These are phyloP conservation scores for Sula dactylatra DNA, from an alignment of 2,113 vertebrate genomes.

Conservation along the genomic window DNA sequence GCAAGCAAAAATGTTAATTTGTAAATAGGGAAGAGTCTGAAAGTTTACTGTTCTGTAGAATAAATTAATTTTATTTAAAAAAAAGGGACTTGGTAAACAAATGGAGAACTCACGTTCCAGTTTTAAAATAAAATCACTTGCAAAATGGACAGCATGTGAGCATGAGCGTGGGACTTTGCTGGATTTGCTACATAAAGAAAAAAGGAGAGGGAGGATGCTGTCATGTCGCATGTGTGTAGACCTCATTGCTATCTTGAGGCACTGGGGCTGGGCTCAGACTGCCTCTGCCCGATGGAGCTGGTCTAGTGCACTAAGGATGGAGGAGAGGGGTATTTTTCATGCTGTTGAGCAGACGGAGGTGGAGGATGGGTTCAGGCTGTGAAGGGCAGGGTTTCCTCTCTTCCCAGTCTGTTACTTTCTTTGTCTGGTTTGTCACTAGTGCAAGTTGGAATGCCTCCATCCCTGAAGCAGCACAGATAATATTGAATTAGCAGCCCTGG, in stretches of 20 bases:
- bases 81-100: constrained; percentile 8
- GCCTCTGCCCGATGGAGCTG: neutral
- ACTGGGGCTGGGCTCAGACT: neutral
- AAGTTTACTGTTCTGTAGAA: constrained; percentile 68
- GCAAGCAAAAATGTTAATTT: constrained; percentile 58
- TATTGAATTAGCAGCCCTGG: neutral
- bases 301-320: neutral
- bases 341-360: neutral
- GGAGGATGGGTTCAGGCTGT: neutral
- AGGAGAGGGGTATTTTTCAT: neutral
- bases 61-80: constrained; percentile 72
- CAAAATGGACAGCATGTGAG: neutral
- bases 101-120: neutral
- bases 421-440: neutral
- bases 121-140: constrained; percentile 67
- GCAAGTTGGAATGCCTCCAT: neutral
- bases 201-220: neutral
- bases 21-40: constrained; percentile 68
- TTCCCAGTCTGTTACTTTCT: neutral
- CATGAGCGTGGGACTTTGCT: neutral
- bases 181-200: neutral
- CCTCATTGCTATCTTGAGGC: rapidly evolving
- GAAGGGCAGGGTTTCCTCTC: neutral
- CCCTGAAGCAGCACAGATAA: neutral
- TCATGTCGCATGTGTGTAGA: neutral